Base-by-base conservation (phyloP, 2,113 vertebrate species). In the Carassius auratus region DNA sequence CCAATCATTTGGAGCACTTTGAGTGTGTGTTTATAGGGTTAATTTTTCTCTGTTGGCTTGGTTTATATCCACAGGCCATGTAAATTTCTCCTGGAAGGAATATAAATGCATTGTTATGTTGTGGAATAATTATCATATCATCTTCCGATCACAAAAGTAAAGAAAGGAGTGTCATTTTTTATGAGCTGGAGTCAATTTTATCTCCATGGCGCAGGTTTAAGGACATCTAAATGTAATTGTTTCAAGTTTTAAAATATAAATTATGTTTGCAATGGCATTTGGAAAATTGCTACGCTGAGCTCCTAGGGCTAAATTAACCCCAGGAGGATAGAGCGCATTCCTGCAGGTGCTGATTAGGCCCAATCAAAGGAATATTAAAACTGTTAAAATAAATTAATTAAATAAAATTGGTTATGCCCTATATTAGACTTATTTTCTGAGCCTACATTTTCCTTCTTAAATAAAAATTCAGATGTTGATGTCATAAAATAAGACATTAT, bases 221-320 rank as follows among this genome's bases (percentile, higher is more conserved):
- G 61, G 66, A 55, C 17, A 12, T 71, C 15, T 38, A 75, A 87
- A 86, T 89, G 52, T 26, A 90, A 76, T 87, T 88, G 73, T 66
- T 64, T 73, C 26, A 79, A 87, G 83, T 79, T 79, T 86, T 83
- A 75, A 76, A 86, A 85, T 33, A 86, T 82, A 69, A 81, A 81
- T 87, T 74, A 87, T 55, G 75, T 83, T 75, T 50, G 73, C 83
- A 64, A 68, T 82, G 76, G 83, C 61, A 89, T 89, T 88, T 88
- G 82, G 74, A 36, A 87, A 87, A 88, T 87, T 86, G 84, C 87
- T 86, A 64, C 77, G 77, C 68, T 23, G 30, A 85, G 45, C 73
- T 90, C 76, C 69, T 36, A 83, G 57, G 48, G 85, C 62, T 84
- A 86, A 90, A 91, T 89, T 74, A 89, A 89, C 90, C 87, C 87